Percentiles rank a stretch among this genome's conserved stretches.
These are phyloP conservation scores for Dorcus parallelipipedus DNA, from an alignment of 2,888 invertebrate genomes.

Conservation along the genomic window DNA sequence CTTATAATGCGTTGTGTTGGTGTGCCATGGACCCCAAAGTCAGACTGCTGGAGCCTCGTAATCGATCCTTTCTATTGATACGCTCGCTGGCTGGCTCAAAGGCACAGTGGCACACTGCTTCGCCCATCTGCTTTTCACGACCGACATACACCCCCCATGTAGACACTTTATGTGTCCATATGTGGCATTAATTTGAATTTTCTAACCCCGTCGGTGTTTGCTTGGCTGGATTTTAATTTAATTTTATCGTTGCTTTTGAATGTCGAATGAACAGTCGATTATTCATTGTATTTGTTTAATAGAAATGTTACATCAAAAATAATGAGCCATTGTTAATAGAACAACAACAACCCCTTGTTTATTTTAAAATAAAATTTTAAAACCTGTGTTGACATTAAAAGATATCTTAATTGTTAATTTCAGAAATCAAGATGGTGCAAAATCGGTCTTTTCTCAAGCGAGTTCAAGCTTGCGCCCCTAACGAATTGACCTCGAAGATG, in stretches of 20 bases:
- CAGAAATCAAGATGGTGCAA: not conserved
- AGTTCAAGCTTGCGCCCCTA: not conserved
- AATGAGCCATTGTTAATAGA: too few relatives aligned
- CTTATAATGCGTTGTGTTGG: slow-evolving; percentile 10
- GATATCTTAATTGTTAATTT: not conserved
- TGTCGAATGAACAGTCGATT: too few relatives aligned
- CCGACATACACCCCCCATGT: not conserved
- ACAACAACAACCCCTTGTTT: too few relatives aligned
- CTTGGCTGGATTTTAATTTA: too few relatives aligned
- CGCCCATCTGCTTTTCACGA: not conserved
- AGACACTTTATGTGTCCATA: not conserved
- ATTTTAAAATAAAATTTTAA: too few relatives aligned
- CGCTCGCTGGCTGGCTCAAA: not conserved
- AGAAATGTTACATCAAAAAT: too few relatives aligned
- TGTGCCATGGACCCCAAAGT: slow-evolving; percentile 11
- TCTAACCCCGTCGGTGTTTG: too few relatives aligned
- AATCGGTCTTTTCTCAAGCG: not conserved
- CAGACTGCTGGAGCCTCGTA: slow-evolving; percentile 12
- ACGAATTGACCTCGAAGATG: too few relatives aligned
- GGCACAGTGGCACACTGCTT: not conserved
- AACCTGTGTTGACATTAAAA: too few relatives aligned
- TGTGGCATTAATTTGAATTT: not conserved
- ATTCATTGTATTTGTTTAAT: too few relatives aligned
- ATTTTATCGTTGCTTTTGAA: too few relatives aligned
- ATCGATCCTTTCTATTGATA: slow-evolving; percentile 8